A percentile compares a stretch with the other conserved stretches of the same genome.
phyloP scores from a whole-genome alignment of 1,140 invertebrate species.

The Paralvinella palmiformis region DNA sequence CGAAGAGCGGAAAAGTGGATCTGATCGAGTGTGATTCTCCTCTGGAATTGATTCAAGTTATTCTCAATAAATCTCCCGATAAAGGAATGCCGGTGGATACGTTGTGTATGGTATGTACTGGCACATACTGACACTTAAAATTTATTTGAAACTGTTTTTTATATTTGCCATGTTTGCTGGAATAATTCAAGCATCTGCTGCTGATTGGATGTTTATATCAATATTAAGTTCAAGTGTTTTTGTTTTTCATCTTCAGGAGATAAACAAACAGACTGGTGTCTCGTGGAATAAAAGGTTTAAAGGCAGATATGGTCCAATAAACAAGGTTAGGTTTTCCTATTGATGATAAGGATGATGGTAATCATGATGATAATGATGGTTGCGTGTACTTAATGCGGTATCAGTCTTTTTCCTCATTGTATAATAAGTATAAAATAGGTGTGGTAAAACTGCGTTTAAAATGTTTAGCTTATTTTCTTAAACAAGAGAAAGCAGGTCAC shows the following conservation, averaged over 20 bases:
- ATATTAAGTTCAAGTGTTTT: no score
- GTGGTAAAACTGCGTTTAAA: no score
- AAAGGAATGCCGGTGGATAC: constrained; percentile 32
- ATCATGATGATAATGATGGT: no score
- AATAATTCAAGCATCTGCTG: not conserved
- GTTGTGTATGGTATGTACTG: constrained; percentile 34
- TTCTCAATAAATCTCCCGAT: constrained; percentile 26
- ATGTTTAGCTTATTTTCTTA: no score
- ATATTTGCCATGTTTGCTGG: not conserved
- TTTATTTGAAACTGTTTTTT: no score
- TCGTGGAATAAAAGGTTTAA: constrained; percentile 48
- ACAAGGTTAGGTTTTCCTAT: constrained; percentile 31
- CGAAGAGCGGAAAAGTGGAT: constrained; percentile 27
- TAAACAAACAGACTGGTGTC: constrained; percentile 41
- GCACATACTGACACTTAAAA: no score
- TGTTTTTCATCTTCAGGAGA: constrained; percentile 30
- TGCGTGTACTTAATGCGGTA: no score
- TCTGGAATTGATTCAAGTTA: constrained; percentile 33
- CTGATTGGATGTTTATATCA: no score
- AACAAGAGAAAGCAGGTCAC: no score
- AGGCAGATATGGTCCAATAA: constrained; percentile 39
- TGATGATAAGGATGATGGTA: no score
- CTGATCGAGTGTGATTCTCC: constrained; percentile 40
- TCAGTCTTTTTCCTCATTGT: no score
- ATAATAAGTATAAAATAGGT: no score